Evolutionary conservation across 35 echinoderm and acorn worm genomes (phyloP), one percentile per base, ranked within the genome.

Genomic region (Ptychodera flava): DNA sequence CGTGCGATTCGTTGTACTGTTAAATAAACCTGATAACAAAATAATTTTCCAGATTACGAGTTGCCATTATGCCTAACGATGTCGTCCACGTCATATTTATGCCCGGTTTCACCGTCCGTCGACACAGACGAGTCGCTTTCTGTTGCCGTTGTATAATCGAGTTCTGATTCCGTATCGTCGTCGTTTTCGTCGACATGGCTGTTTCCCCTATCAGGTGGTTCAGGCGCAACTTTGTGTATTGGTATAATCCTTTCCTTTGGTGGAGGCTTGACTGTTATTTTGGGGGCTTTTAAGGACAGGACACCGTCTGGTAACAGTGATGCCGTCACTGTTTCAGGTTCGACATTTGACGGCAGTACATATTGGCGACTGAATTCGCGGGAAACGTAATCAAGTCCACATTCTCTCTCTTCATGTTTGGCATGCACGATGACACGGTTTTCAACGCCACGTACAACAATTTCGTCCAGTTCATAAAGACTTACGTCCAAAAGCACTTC

Each of bases 231-330:
- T 64, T 64, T 64, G 6, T 64, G 6, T 64, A 64, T 64, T 6
- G 6, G 45, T 64, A 64, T 64, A 12, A 64, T 64, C 45, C 45
- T 64, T 64, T 64, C 79, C 87, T 34, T 88, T 78, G 36, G 81
- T 88, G 1, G 87, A 81, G 37, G 82, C 82, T 0, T 78, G 87
- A 29, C 80, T 81, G 30, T 16, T 87, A 87, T 91, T 64, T 64
- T 64, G 6, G 45, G 45, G 22, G 45, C 45, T 22, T 64, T 64
- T 6, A 64, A 12, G 45, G 45, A 6, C 6, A 64, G 45, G 22
- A 64, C 45, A 64, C 45, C 45, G 6, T 64, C 45, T 12, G 22
- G 45, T 64, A 22, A 64, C 45, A 64, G 22, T 22, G 45, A 64
- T 22, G 45, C 45, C 22, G 45, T 64, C 45, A 64, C 45, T 64